Evolutionary conservation across 2,113 vertebrate species (phyloP).

Genomic region (Taurulus bubalis): DNA sequence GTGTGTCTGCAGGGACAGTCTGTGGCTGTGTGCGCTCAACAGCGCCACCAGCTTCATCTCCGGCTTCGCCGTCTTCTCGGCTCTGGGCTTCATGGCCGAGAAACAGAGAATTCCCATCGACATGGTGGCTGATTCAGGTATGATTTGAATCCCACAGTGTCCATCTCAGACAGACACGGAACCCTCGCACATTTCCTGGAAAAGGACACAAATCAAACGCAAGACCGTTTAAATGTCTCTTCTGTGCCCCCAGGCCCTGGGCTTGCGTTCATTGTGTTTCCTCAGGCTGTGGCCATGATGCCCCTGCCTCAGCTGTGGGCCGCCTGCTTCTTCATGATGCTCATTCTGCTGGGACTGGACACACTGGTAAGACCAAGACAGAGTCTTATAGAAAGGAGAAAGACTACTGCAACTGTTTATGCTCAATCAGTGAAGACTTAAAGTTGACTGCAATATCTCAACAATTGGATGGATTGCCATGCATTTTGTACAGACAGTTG

Average conservation of each 20-base stretch:
- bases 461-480: not conserved
- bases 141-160: not conserved
- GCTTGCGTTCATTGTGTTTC: conserved; percentile 58
- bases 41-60: conserved; percentile 58
- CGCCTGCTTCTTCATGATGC: conserved; percentile 64
- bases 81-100: conserved; percentile 74
- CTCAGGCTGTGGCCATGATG: conserved; percentile 64
- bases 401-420: not conserved
- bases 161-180: not conserved
- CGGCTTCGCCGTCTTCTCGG: conserved; percentile 53
- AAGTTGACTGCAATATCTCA: not conserved
- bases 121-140: conserved; percentile 71
- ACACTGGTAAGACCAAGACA: conserved; percentile 24
- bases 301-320: conserved; percentile 62
- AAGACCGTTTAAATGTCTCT: not conserved
- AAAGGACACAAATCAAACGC: not conserved
- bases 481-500: no score
- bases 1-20: conserved; percentile 45
- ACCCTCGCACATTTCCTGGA: not conserved
- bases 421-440: not conserved
- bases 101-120: conserved; percentile 60
- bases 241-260: conserved; percentile 44
- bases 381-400: not conserved
- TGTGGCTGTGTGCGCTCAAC: conserved; percentile 62
- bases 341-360: conserved; percentile 61